Conservation (phyloP, 2,113 vertebrate genomes). For the Xiphophorus hellerii region DNA sequence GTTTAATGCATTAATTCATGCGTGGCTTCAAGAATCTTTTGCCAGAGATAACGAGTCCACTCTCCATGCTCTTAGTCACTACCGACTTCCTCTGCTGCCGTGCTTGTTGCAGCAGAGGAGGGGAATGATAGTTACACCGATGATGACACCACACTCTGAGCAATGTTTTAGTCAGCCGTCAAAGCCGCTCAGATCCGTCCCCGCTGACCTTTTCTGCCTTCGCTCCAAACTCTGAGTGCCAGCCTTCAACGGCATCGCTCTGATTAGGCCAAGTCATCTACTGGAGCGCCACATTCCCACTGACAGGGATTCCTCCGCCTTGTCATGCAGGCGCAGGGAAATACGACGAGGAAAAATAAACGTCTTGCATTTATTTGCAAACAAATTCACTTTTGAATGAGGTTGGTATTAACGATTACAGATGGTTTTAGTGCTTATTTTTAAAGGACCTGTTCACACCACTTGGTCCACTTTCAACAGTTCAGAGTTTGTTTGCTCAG, state of each 20-base stretch:
- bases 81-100: conserved; percentile 34
- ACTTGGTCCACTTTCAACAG: no score
- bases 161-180: conserved; percentile 65
- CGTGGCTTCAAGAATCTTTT: conserved; percentile 11
- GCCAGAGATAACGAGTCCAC: conserved; percentile 17
- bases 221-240: conserved; percentile 40
- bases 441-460: no score
- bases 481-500: no score
- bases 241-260: conserved; percentile 50
- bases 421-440: no score
- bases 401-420: no score
- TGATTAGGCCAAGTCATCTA: conserved; percentile 49
- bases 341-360: neutral
- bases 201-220: conserved; percentile 75
- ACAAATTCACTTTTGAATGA: no score
- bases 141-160: conserved; percentile 65
- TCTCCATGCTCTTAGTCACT: conserved; percentile 34
- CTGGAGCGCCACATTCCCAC: conserved; percentile 15
- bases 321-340: conserved; percentile 1
- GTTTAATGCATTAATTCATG: conserved; percentile 22
- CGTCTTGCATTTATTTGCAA: no score
- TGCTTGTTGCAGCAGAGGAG: conserved; percentile 31
- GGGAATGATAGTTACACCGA: conserved; percentile 63
- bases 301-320: conserved; percentile 34
- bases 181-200: conserved; percentile 49